Percentiles rank a stretch among this genome's conserved stretches.
Evolutionary conservation across 2,113 vertebrate genomes (phyloP).

Genomic region (Empidonax traillii): DNA sequence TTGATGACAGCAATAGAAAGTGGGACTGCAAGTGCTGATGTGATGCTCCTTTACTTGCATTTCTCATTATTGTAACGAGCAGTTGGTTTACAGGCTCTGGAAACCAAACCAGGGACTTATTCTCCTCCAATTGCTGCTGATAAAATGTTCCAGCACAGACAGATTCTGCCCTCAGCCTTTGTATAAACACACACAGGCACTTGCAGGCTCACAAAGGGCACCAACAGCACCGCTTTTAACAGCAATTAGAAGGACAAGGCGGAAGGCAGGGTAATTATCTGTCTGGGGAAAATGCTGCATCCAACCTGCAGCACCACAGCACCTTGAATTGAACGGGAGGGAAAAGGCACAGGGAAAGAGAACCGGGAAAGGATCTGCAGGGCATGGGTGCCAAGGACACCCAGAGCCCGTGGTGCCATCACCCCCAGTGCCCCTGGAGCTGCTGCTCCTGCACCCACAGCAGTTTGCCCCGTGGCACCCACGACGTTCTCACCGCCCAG

Average conservation of each 20-base stretch:
- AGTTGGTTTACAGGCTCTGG: neutral
- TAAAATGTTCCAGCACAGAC: neutral
- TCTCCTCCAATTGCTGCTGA: neutral
- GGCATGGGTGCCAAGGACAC: neutral
- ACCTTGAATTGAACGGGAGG: neutral
- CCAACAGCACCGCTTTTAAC: neutral
- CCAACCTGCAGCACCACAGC: neutral
- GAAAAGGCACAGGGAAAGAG: neutral
- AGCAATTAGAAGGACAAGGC: neutral
- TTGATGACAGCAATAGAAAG: conserved; percentile 66
- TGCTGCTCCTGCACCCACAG: neutral
- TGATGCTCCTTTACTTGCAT: neutral
- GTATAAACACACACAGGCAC: neutral
- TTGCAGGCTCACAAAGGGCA: neutral
- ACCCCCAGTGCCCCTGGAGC: neutral
- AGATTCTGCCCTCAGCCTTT: neutral
- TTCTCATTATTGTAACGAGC: conserved; percentile 37
- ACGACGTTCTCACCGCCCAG: rapidly evolving
- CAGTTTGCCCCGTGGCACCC: neutral
- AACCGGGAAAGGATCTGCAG: neutral
- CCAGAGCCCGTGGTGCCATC: neutral
- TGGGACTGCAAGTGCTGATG: conserved; percentile 13
- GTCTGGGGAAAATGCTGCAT: neutral
- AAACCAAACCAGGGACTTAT: neutral
- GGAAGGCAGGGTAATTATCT: neutral